Percentiles rank a stretch among this genome's conserved stretches.
phyloP scores from a whole-genome alignment of 2,888 invertebrate genomes.

The Ligdia adustata region DNA sequence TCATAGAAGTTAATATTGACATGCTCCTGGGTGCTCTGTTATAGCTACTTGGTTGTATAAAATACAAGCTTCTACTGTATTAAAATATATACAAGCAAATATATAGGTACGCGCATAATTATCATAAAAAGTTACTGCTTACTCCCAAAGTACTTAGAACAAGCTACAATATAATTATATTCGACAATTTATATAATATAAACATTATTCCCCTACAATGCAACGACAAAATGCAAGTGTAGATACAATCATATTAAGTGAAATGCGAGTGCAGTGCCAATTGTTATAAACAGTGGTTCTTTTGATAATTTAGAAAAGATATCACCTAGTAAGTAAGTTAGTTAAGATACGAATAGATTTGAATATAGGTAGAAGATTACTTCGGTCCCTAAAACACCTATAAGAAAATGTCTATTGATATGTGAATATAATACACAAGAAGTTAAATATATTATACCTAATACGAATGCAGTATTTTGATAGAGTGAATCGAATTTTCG shows the following conservation, averaged over 20 bases:
- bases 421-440: conserved; percentile 33
- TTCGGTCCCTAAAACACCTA: conserved; percentile 17
- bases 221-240: conserved; percentile 76
- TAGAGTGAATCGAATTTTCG: no score
- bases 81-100: conserved; percentile 7
- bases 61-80: no score
- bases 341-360: conserved; percentile 5
- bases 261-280: conserved; percentile 77
- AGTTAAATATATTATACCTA: conserved; percentile 13
- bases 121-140: conserved; percentile 55
- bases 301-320: conserved; percentile 54
- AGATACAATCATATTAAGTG: conserved; percentile 65
- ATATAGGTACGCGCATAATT: conserved; percentile 1
- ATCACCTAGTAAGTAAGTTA: conserved; percentile 29
- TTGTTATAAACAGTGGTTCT: conserved; percentile 60
- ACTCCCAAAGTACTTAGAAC: conserved; percentile 63
- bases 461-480: conserved; percentile 3
- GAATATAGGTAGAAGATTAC: conserved; percentile 5
- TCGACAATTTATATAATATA: conserved; percentile 50
- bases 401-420: conserved; percentile 32
- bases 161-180: conserved; percentile 71
- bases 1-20: no score
- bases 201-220: conserved; percentile 56
- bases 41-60: no score
- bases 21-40: no score